Evolutionary conservation across 2,797 vertebrate species (phyloP), one percentile per base, ranked within the genome.

Genomic region (Acanthurus tractus): DNA sequence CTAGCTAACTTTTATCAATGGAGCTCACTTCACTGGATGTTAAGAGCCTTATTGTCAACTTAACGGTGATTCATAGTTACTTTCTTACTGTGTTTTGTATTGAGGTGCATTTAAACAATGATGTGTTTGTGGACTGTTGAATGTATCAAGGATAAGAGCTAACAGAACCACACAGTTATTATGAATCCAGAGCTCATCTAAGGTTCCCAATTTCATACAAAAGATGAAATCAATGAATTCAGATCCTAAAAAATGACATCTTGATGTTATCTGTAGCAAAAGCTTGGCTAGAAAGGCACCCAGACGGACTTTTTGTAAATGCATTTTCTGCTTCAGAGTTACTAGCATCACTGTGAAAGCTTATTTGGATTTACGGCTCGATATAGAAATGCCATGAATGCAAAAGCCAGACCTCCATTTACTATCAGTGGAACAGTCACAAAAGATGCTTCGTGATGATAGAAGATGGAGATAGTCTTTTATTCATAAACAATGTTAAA

Each of bases 311-410:
- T 65, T 46, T 74, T n/a, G 23, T 13, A 22, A 56, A 38, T 56
- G 9, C 6, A 54, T 74, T 78, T 70, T 48, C 7, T 53, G 3
- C n/a, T 71, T 62, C n/a, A 17, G 46, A 66, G 18, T 34, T 61
- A 36, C 18, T 6, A 8, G 50, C 38, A 63, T 48, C 22, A 56
- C 18, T 56, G 44, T 38, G 44, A 66, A 55, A 55, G 18, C 15
- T 50, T 57, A 65, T 72, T 57, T 54, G 40, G n/a, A 65, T 57
- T 50, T 23, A 55, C 57, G 67, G 52, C 74, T 64, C 68, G 53
- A 78, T 57, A 58, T 48, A 52, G 42, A 49, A 48, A 45, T 40
- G 8, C 17, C 25, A 38, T 55, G 61, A 72, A 53, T 50, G 13
- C 12, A 9, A 38, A 34, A 20, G 25, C 23, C 11, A 44, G 29